Conservation (phyloP, 2,797 vertebrate genomes). For the Acanthurus tractus region DNA sequence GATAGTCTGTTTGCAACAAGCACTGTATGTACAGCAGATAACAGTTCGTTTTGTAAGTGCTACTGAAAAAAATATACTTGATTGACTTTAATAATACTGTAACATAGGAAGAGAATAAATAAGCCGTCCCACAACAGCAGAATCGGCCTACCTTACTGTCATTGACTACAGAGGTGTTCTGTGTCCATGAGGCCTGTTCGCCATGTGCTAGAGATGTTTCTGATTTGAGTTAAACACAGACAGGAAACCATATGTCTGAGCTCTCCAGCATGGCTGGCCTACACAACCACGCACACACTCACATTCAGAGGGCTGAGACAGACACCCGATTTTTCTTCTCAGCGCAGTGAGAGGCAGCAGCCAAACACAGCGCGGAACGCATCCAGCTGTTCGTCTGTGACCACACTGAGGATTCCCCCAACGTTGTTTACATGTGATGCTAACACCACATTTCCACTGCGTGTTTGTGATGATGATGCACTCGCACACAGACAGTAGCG, state of each 20-base stretch:
- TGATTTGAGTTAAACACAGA: slow-evolving; percentile 93
- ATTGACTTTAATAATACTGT: neutral
- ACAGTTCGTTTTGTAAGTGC: neutral
- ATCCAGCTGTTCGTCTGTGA: slow-evolving; percentile 29
- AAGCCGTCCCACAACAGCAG: neutral
- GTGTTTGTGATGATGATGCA: slow-evolving; percentile 49
- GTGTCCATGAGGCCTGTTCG: slow-evolving; percentile 66
- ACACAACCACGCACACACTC: neutral
- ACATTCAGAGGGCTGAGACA: slow-evolving; percentile 9
- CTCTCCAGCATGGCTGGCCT: slow-evolving; percentile 75
- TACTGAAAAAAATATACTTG: neutral
- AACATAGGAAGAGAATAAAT: slow-evolving; percentile 1
- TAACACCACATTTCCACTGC: slow-evolving; percentile 52
- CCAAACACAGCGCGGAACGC: neutral
- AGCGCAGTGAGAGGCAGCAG: neutral
- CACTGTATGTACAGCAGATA: neutral
- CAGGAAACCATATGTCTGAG: slow-evolving; percentile 98
- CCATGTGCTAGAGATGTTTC: slow-evolving; percentile 90
- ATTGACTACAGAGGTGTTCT: slow-evolving; percentile 37
- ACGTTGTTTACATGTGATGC: slow-evolving; percentile 35
- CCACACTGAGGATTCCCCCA: slow-evolving; percentile 54
- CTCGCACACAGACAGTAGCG: slow-evolving; percentile 8
- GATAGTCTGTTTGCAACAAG: neutral
- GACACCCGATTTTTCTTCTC: slow-evolving; percentile 18
- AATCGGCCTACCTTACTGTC: slow-evolving; percentile 34